Evolutionary conservation across 2,113 vertebrate genomes (phyloP), one percentile per base, ranked within the genome.

Genomic region (Rhagologus leucostigma): DNA sequence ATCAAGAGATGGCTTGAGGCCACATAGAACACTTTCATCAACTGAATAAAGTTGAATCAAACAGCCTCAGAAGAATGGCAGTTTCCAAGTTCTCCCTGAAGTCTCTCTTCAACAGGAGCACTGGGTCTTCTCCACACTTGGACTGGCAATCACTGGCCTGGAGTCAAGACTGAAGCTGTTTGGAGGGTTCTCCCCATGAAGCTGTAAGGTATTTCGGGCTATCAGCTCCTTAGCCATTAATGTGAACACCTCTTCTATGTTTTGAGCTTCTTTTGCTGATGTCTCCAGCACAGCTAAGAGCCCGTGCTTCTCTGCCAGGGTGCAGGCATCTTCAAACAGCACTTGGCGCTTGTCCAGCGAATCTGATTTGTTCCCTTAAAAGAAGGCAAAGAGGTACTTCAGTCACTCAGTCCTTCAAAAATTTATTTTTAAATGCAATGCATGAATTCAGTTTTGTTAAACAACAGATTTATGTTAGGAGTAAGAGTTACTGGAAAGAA

Each of bases 281-380:
- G 99, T 99, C 94, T 99, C 99, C 95, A 99, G 59, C 4, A 99
- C 99, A 10, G 99, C 99, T 4, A 99, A 93, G 56, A 99, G 96
- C 24, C 98, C 98, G 0, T 97, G 82, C 27, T 99, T 98, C 87
- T 99, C 98, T 2, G 99, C 99, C 84, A 99, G 93, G 0, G 96
- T 96, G 94, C 99, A 99, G 37, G 99, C 99, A 3, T 99, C 98
- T 84, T 99, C 98, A 69, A 99, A 99, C 18, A 92, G 95, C 32
- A 99, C 99, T 6, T 98, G 97, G 1, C 99, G 98, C 69, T 99
- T 97, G 8, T 98, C 90, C 91, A 98, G 96, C 8, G 99, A 90
- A 89, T 99, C 99, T 1, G 98, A 98, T 94, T 99, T 99, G 97
- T 99, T 99, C 78, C 99, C 99, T 99, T 88, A 22, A 68, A 37